phyloP scores from a whole-genome alignment of 2,797 vertebrate genomes.

The Todus mexicanus region DNA sequence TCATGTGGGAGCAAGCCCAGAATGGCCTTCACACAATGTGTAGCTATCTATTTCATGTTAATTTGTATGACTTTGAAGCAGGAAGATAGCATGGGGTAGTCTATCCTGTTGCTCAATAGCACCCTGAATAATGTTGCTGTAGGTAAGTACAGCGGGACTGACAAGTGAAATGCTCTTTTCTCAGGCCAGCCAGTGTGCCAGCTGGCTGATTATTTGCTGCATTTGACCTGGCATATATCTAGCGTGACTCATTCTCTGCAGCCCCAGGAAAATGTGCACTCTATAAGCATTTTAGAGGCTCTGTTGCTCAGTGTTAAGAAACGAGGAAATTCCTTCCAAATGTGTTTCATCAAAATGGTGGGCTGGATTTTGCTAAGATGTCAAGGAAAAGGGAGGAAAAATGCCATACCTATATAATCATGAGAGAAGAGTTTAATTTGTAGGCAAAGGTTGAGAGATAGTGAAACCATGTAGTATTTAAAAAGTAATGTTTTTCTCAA shows the following conservation, averaged over 20 bases:
- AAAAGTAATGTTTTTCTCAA: background rate
- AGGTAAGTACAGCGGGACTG: background rate
- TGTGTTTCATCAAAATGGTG: background rate
- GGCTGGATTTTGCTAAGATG: background rate
- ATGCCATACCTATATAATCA: background rate
- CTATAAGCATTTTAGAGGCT: conserved; percentile 9
- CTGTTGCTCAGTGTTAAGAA: background rate
- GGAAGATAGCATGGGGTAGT: background rate
- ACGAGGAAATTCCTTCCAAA: background rate
- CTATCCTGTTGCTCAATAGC: background rate
- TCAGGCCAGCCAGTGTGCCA: background rate
- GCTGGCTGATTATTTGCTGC: background rate
- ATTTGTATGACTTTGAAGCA: background rate
- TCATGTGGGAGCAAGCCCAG: background rate
- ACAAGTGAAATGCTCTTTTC: conserved; percentile 17
- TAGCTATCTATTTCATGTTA: background rate
- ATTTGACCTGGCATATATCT: conserved; percentile 4
- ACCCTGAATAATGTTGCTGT: background rate
- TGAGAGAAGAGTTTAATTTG: background rate
- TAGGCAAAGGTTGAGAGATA: background rate
- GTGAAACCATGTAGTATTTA: background rate
- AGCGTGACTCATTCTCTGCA: background rate
- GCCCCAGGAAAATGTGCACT: conserved; percentile 20
- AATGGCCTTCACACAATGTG: background rate
- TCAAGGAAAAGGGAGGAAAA: background rate